Evolutionary conservation across 1,140 invertebrate genomes (phyloP).

Genomic region (Penaeus indicus): DNA sequence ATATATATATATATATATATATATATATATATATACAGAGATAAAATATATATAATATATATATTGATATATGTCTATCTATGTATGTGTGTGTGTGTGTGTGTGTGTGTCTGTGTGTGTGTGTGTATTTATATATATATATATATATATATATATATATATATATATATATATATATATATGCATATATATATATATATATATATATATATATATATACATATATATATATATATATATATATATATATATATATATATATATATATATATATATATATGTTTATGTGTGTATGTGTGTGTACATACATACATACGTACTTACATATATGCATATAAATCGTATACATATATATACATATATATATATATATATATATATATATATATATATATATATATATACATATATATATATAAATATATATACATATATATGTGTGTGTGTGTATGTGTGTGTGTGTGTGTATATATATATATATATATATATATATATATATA

Average conservation of each 20-base stretch:
- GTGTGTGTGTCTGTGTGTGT: too few species aligned
- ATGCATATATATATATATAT: constrained; percentile 1
- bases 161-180: constrained; percentile 2
- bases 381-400: too few species aligned
- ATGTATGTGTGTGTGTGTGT: too few species aligned
- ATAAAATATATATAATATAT: too few species aligned
- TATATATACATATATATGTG: neutral
- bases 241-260: too few species aligned
- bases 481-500: constrained; percentile 1
- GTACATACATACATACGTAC: neutral
- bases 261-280: too few species aligned
- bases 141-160: neutral
- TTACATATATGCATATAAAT: neutral
- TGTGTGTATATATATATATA: constrained; percentile 12
- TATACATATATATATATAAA: neutral
- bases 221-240: too few species aligned
- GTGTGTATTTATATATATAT: too few species aligned
- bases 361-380: too few species aligned
- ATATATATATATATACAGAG: too few species aligned
- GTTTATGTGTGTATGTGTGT: neutral
- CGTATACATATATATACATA: constrained; percentile 12
- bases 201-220: constrained; percentile 8
- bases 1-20: too few species aligned
- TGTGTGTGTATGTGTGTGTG: neutral
- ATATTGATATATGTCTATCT: too few species aligned